These are phyloP conservation scores for Pachyramphus minor DNA, from an alignment of 2,113 vertebrate genomes.

Conservation along the genomic window DNA sequence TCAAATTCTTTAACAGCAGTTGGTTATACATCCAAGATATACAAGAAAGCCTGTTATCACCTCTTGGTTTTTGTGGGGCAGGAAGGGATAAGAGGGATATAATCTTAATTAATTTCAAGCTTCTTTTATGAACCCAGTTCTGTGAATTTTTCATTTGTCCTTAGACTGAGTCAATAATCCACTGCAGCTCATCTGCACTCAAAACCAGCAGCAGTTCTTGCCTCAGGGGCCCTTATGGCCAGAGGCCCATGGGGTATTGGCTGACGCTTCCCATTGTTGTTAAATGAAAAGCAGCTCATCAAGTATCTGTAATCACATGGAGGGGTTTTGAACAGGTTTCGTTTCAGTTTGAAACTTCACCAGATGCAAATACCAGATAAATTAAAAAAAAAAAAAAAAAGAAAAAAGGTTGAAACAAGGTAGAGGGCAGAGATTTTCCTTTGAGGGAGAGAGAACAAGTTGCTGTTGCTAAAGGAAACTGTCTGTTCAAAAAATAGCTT, in stretches of 20 bases:
- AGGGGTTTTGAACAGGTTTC: background rate
- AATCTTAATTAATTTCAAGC: background rate
- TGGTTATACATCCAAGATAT: background rate
- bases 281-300: background rate
- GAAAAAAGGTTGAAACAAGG: background rate
- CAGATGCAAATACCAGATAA: background rate
- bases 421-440: background rate
- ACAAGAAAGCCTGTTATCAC: background rate
- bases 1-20: background rate
- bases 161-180: background rate
- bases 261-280: background rate
- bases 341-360: background rate
- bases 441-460: background rate
- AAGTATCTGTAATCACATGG: background rate
- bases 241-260: background rate
- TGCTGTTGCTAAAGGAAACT: background rate
- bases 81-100: background rate
- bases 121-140: background rate
- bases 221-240: conserved; percentile 23
- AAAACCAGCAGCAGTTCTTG: background rate
- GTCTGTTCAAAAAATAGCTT: background rate
- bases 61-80: background rate
- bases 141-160: background rate
- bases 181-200: background rate
- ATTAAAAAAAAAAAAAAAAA: background rate